A percentile compares a stretch with the other conserved stretches of the same genome.
Conservation (phyloP, 2,888 invertebrate genomes). For the Bursaphelenchus okinawaensis region DNA sequence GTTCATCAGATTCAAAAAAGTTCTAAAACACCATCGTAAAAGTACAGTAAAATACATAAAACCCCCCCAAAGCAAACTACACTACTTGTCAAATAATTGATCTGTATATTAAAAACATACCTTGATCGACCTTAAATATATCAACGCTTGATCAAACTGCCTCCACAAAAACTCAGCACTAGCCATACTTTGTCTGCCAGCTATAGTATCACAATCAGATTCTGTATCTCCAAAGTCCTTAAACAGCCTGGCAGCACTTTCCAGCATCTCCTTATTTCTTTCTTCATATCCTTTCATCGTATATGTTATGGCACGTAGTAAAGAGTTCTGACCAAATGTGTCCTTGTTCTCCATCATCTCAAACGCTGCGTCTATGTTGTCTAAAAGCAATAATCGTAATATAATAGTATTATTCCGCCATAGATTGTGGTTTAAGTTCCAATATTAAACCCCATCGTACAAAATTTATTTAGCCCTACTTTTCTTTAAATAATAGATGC, state of each 20-base stretch:
- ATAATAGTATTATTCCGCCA: background rate
- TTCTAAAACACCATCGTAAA: constrained; percentile 65
- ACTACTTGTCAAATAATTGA: background rate
- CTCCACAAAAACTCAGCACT: constrained; percentile 87
- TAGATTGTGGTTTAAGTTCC: background rate
- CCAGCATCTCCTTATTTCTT: constrained; percentile 73
- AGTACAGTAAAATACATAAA: too few species aligned
- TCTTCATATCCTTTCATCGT: constrained; percentile 86
- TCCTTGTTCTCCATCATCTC: constrained; percentile 69
- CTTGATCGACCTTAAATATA: constrained; percentile 92
- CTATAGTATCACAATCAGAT: constrained; percentile 92
- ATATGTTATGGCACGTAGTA: constrained; percentile 90
- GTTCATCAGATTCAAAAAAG: constrained; percentile 82
- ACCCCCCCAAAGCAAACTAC: too few species aligned
- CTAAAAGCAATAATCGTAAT: constrained; percentile 24
- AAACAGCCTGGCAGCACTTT: constrained; percentile 90
- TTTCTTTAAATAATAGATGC: constrained; percentile 83
- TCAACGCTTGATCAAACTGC: constrained; percentile 90
- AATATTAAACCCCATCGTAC: background rate
- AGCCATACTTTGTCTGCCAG: constrained; percentile 91
- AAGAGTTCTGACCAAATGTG: constrained; percentile 90
- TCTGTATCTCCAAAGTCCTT: constrained; percentile 91
- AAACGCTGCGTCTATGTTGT: constrained; percentile 42
- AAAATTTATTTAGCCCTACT: constrained; percentile 53
- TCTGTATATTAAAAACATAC: constrained; percentile 36